Evolutionary conservation across 2,888 invertebrate species (phyloP), one percentile per base, ranked within the genome.

Genomic region (Synergus japonicus): DNA sequence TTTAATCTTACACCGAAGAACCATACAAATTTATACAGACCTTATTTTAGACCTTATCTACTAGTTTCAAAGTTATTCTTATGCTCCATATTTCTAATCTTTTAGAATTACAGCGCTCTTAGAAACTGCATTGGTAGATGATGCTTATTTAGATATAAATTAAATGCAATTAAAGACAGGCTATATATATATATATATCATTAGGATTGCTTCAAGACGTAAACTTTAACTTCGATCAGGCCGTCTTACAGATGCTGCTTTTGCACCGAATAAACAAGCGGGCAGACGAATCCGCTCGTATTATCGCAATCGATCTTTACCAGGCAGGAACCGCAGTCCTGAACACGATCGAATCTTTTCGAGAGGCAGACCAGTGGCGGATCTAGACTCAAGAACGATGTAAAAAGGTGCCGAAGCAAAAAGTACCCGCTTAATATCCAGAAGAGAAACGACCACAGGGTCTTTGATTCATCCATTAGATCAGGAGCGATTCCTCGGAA

Each of bases 241-340:
- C 29, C 49, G 69, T 73, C 49, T 54, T 73, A 29, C 69, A 73
- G 49, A 37, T 73, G 54, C 49, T 54, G 69, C 49, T 73, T 73
- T 73, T 73, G 69, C 49, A 54, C 49, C 49, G 54, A 73, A 73
- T 73, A 54, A 73, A 73, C 49, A 73, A 73, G 69, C 69, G 49
- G 37, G 54, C 54, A 73, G 69, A 54, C 69, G 69, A 54, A 73
- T 73, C 49, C 54, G 46, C 54, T 73, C 69, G 37, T 37, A 49
- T 54, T 73, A 73, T 73, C 69, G 49, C 69, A 73, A 73, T 73
- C 69, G 69, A 73, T 73, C 69, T 73, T 22, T 73, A 54, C 54
- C 49, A 37, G 15, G 49, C 49, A 54, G 69, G 69, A 73, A 73
- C 49, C 69, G 69, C 69, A 37, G 69, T 73, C 54, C 69, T 73